Base-by-base conservation (phyloP, 2,797 vertebrate genomes). In the Ficedula albicollis region DNA sequence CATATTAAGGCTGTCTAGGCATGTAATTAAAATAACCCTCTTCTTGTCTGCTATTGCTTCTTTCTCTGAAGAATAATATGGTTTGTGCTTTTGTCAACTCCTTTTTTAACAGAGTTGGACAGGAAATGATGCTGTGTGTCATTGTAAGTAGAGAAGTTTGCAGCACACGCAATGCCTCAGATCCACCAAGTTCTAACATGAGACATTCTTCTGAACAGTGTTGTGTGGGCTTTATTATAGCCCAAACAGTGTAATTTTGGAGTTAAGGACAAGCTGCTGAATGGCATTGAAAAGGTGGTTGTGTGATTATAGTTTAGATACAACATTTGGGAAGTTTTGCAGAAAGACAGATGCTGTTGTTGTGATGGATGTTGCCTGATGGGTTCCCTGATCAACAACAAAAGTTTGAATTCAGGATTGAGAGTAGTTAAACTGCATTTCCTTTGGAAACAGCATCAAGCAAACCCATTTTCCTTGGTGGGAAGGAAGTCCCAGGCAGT, bases 321-420 rank as follows among this genome's bases (percentile, higher is more conserved):
- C 32, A 64, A 6, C 8, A 34, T 69, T 55, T 66, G 25, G 16
- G 44, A 69, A 52, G 22, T 36, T 26, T 10, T 41, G 27, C 20
- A 26, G 58, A 52, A 58, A 32, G 21, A 11, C 44, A 59, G 46
- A 39, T 1, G 0, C 17, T 56, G 38, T 58, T 56, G 41, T 17
- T 1, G 1, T 56, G 38, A 2, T 1, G 38, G 66, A 4, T n/a
- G 18, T 41, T 75, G 49, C 34, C 41, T 67, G 3, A 27, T 17
- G 29, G 26, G 26, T 52, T 90, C 1, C 2, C 36, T 80, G 58
- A 59, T 64, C 19, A 60, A 25, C 32, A 41, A 6, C 29, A 12
- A 4, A 66, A 43, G 43, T 46, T 46, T 48, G 51, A 81, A 51
- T 48, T 36, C 11, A 15, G 38, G 66, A 14, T 7, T 68, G 32